Evolutionary conservation across 2,113 vertebrate genomes (phyloP), one percentile per base, ranked within the genome.

Genomic region (Entelurus aequoreus): DNA sequence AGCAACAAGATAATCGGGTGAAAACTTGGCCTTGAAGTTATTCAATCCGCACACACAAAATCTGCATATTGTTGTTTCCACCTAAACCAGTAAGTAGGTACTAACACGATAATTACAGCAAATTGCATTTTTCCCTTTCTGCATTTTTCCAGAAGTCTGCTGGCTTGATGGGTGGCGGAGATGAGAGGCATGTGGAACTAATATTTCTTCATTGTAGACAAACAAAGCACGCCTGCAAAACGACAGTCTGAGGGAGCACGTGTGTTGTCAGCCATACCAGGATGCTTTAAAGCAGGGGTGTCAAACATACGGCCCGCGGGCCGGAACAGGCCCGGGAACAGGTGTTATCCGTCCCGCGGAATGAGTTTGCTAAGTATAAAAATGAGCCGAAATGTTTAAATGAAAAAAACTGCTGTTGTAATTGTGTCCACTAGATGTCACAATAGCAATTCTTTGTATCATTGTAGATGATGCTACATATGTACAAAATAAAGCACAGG

Each of bases 121-220:
- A 82, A 87, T 86, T 77, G 71, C 62, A 72, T 79, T 74, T 81
- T 78, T 86, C 70, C 74, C 68, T 77, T 76, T 76, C 71, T 78
- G 65, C 76, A 66, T 76, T 82, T 84, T 78, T 66, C 40, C 65
- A 81, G 68, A 72, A 61, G 72, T 81, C 75, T 6, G 64, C 79
- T 72, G 71, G 60, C 79, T 59, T 85, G 74, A 84, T 86, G 81
- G 79, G 86, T 83, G 86, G 83, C 77, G 76, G 63, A 62, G 61
- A 51, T 2, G 14, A 77, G 58, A 70, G 73, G 64, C 87, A 88
- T 85, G 80, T 87, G 86, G 84, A 82, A 83, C 77, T 74, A 85
- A 88, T 86, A 86, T 80, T 37, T 67, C 62, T 28, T 58, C 66
- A 51, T 56, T 64, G 54, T 50, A 63, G 40, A 36, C 50, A 28